Evolutionary conservation across 2,797 vertebrate species (phyloP).

Genomic region (Acestrorhynchus altus): DNA sequence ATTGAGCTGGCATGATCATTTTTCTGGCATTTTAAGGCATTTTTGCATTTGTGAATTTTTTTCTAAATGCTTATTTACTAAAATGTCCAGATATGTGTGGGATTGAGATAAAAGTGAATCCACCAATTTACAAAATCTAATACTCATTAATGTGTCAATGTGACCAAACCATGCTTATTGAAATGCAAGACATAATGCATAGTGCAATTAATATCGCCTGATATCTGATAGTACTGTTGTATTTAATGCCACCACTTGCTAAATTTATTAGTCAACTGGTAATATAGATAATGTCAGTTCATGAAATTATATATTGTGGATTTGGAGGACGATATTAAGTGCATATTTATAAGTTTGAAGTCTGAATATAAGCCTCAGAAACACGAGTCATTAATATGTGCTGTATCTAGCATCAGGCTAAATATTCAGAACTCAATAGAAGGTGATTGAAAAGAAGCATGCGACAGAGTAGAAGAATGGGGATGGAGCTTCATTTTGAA

Average conservation of each 20-base stretch:
- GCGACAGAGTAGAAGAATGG: background rate
- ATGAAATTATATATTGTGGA: background rate
- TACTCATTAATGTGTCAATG: background rate
- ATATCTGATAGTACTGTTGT: background rate
- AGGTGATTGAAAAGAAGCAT: background rate
- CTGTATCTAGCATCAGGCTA: background rate
- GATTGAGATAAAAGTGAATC: conserved; percentile 1
- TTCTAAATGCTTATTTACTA: too few species aligned
- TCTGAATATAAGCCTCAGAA: conserved; percentile 7
- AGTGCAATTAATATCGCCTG: conserved; percentile 27
- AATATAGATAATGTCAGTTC: background rate
- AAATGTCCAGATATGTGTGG: background rate
- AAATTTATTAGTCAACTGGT: background rate
- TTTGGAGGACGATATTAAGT: conserved; percentile 15
- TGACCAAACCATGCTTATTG: conserved; percentile 8
- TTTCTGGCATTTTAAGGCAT: too few species aligned
- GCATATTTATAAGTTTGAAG: conserved; percentile 7
- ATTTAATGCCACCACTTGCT: too few species aligned
- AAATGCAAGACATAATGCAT: conserved; percentile 2
- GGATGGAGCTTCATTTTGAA: background rate
- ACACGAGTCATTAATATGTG: background rate
- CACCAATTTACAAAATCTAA: background rate
- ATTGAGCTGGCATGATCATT: too few species aligned
- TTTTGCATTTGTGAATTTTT: too few species aligned
- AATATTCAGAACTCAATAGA: background rate